A percentile compares a stretch with the other conserved stretches of the same genome.
phyloP scores from a whole-genome alignment of 1,140 invertebrate species.

The Leptoteleia sp. region DNA sequence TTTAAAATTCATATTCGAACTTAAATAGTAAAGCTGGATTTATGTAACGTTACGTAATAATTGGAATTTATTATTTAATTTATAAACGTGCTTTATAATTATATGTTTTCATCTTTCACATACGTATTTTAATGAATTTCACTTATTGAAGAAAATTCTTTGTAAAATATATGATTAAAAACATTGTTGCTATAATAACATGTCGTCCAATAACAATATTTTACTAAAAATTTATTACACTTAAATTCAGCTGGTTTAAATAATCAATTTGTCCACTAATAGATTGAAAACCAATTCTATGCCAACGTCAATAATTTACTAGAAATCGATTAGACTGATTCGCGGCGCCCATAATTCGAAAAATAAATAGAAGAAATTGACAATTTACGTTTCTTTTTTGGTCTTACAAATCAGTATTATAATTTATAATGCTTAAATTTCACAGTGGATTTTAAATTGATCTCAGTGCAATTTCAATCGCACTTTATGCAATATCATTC shows the following conservation, averaged over 20 bases:
- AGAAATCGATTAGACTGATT: constrained; percentile 7
- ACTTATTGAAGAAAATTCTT: too few species aligned
- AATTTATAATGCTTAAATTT: constrained; percentile 8
- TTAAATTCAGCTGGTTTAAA: not conserved
- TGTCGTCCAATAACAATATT: too few species aligned
- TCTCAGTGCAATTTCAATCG: constrained; percentile 21
- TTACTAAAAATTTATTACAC: too few species aligned
- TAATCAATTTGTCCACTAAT: constrained; percentile 3
- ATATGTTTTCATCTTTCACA: too few species aligned
- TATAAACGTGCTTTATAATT: too few species aligned
- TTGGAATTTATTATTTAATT: too few species aligned
- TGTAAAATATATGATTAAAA: not conserved
- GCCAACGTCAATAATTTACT: constrained; percentile 7
- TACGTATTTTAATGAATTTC: too few species aligned
- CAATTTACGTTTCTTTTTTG: constrained; percentile 13
- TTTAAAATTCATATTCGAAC: too few species aligned
- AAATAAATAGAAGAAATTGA: constrained; percentile 22
- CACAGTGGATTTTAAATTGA: constrained; percentile 12
- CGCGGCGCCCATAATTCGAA: not conserved
- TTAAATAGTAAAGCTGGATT: too few species aligned
- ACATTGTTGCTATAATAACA: too few species aligned
- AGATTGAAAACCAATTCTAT: constrained; percentile 1
- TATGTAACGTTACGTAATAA: too few species aligned
- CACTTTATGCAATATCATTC: constrained; percentile 14
- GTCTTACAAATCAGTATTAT: not conserved